A percentile compares a stretch with the other conserved stretches of the same genome.
phyloP scores from a whole-genome alignment of 2,888 invertebrate species.

The Gymnosoma rotundatum region DNA sequence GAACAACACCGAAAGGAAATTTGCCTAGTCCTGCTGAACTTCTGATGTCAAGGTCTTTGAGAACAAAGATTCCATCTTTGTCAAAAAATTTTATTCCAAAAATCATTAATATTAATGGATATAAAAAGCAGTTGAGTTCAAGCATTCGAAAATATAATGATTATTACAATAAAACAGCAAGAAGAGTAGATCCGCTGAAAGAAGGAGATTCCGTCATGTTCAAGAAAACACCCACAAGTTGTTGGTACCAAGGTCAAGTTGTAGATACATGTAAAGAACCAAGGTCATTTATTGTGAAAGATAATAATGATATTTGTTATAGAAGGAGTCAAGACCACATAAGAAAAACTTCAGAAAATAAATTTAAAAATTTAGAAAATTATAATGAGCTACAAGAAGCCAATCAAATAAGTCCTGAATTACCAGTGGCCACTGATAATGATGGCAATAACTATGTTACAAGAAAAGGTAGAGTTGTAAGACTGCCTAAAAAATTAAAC shows the following conservation, averaged over 20 bases:
- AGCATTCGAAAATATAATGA: neutral
- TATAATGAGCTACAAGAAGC: neutral
- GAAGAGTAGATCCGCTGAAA: neutral
- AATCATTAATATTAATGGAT: too few species aligned
- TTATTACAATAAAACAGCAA: constrained; percentile 5
- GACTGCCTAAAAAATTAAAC: too few species aligned
- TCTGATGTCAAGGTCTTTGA: neutral
- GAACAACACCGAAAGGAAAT: constrained; percentile 2
- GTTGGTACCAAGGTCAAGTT: neutral
- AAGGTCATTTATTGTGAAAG: neutral
- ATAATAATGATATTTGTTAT: neutral
- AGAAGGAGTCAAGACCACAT: neutral
- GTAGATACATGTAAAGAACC: neutral
- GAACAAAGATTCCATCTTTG: too few species aligned
- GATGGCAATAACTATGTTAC: too few species aligned
- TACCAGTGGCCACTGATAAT: neutral
- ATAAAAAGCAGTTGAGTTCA: too few species aligned
- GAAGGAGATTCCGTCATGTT: constrained; percentile 1
- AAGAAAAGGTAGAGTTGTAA: too few species aligned
- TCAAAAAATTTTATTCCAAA: too few species aligned
- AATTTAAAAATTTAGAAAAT: neutral
- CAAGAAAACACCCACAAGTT: constrained; percentile 5
- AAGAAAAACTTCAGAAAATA: too few species aligned
- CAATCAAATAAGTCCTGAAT: too few species aligned
- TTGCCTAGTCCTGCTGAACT: neutral